Evolutionary conservation across 2,113 vertebrate genomes (phyloP), one percentile per base, ranked within the genome.

Genomic region (Hemibagrus wyckioides): DNA sequence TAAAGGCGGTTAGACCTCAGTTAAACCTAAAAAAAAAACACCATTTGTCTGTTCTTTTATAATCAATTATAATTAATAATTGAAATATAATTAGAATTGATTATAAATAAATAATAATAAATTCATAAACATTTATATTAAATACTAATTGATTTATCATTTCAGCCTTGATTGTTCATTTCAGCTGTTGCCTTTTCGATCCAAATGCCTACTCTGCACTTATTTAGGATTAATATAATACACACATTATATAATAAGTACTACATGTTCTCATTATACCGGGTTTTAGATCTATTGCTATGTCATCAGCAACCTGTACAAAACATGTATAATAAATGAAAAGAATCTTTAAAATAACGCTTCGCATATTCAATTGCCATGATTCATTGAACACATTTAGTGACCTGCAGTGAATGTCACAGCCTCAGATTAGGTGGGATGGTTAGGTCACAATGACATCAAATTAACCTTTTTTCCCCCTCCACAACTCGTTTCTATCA

Each of bases 331-430:
- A 21, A 76, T 75, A 59, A 76, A 73, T 44, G 14, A 41, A 85
- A 44, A 84, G 69, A 15, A 65, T 39, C 36, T 71, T 71, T 21
- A 21, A 71, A 71, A 71, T 59, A 57, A 56, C 25, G 44, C n/a
- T 71, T 41, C 1, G 6, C 17, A 39, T 59, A 57, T 41, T 75
- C 30, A 57, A 75, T 54, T 39, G 25, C 19, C 44, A 28, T 75
- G 69, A 75, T n/a, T 84, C 52, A 75, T 41, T 4, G 8, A 39
- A 39, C 33, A 71, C 33, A 21, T 39, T 71, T 33, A n/a, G 36
- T 61, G 77, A 83, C 50, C 88, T 83, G 21, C 80, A 84, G 28
- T 61, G 50, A 83, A 80, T 69, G 54, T 80, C 28, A 54, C 50
- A 63, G 87, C 73, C 57, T 83, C 39, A n/a, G 54, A 14, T 23